Evolutionary conservation across 1,140 invertebrate genomes (phyloP), one percentile per base, ranked within the genome.

Genomic region (Phthorimaea operculella): DNA sequence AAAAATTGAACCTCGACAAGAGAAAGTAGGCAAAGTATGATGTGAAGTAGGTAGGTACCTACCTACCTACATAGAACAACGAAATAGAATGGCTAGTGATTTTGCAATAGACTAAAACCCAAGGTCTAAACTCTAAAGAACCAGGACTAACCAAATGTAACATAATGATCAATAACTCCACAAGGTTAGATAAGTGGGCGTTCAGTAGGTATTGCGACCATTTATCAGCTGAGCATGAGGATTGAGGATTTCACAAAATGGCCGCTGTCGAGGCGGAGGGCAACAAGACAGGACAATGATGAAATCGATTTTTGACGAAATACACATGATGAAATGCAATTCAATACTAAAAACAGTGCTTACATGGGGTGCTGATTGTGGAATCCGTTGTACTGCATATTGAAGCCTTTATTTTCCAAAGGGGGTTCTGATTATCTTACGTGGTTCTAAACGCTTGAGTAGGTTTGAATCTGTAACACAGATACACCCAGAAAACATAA

Each of bases 361-460:
- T 76, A 85, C 84, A 87, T 85, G 52, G 82, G 81, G 71, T 86
- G 82, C 74, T 87, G 82, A 68, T 85, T 86, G 60, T 80, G 80
- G 67, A 86, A 83, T 54, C 76, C 78, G 77, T 87, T 87, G 72
- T 85, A 87, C 77, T 87, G 85, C 85, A 87, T 87, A 62, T 60
- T 83, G 76, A 54, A 53, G 68, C 55, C 63, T 66, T 66, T 59
- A 57, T 51, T 62, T 28, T 28, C 57, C 60, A 58, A 58, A 56
- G 55, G 60, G 64, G 62, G 18, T 33, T 11, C 10, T 39, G 36
- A 39, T 39, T 28, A 39, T 68, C 60, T 60, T 73, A 76, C 70
- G 70, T 79, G 79, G 75, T 75, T 69, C 64, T 76, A 64, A 71
- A 76, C 76, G 78, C 75, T 85, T 66, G 71, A 76, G 62, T 73